These are phyloP conservation scores for Drosophila neotestacea DNA, from an alignment of 2,888 invertebrate species.

Conservation along the genomic window DNA sequence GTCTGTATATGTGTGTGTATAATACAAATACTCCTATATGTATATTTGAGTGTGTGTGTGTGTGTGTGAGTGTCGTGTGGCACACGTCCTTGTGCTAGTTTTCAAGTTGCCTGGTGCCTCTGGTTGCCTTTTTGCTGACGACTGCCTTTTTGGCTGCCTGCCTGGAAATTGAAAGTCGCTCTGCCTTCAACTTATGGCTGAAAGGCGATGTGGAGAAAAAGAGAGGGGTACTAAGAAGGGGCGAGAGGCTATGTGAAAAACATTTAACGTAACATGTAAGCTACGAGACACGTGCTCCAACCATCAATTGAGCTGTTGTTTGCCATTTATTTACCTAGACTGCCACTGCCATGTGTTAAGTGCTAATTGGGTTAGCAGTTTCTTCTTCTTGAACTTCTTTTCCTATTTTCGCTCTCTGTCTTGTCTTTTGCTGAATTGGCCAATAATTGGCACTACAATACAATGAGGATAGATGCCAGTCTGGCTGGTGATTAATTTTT, in stretches of 20 bases:
- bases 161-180: conserved; percentile 76
- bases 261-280: conserved; percentile 69
- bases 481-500: conserved; percentile 69
- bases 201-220: no score
- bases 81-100: conserved; percentile 79
- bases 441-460: conserved; percentile 55
- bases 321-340: conserved; percentile 76
- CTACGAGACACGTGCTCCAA: conserved; percentile 67
- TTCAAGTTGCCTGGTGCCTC: conserved; percentile 60
- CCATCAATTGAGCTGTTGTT: conserved; percentile 77
- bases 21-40: neutral
- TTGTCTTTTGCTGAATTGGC: conserved; percentile 33
- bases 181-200: conserved; percentile 1
- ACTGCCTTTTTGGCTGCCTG: conserved; percentile 74
- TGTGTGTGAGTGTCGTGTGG: conserved; percentile 30
- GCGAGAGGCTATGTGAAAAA: conserved; percentile 9
- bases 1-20: conserved; percentile 7
- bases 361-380: conserved; percentile 76
- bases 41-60: conserved; percentile 2
- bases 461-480: conserved; percentile 19
- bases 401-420: conserved; percentile 1
- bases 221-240: neutral
- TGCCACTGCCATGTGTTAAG: conserved; percentile 69
- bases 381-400: conserved; percentile 7
- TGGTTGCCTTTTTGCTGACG: conserved; percentile 71